Evolutionary conservation across 2,888 invertebrate genomes (phyloP), one percentile per base, ranked within the genome.

Genomic region (Tipula unca): DNA sequence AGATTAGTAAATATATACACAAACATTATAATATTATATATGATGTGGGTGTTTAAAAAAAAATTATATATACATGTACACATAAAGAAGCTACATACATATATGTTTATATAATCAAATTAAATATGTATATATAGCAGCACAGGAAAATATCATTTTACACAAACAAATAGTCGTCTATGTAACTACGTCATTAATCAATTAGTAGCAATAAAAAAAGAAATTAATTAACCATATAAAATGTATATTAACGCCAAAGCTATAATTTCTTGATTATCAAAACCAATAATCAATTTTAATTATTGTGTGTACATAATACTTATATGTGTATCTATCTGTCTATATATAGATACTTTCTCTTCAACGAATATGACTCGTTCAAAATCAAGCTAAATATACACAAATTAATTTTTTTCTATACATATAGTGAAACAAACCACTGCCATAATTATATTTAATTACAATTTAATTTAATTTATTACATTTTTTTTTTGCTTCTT

Each of bases 201-300:
- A 69, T 69, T 69, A 69, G 10, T 69, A 69, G 69, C 69, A 69
- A 69, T 69, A 69, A 69, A 69, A 69, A 69, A 25, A 39, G n/a
- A 25, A 69, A 25, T 69, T 69, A 69, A 69, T 69, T 69, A 69
- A 69, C 69, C 69, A 69, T 69, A 69, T 69, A 69, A 69, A 69
- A 69, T 69, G 69, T 25, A 25, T 25, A 69, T 69, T 69, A 69
- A 69, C 69, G 25, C 25, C 69, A 69, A 69, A 69, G 69, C 69
- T 69, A 69, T 69, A 69, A 69, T 69, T 69, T 69, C 69, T 25
- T 69, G 69, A 69, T 69, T 69, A 69, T 69, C 69, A 25, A 69
- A 69, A 69, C 69, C 69, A 69, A 69, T 69, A 69, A 69, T 69
- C 69, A 69, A 69, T 69, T 69, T 69, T 69, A 69, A 69, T 69